Evolutionary conservation across 2,113 vertebrate species (phyloP).

Genomic region (Elachura formosa): DNA sequence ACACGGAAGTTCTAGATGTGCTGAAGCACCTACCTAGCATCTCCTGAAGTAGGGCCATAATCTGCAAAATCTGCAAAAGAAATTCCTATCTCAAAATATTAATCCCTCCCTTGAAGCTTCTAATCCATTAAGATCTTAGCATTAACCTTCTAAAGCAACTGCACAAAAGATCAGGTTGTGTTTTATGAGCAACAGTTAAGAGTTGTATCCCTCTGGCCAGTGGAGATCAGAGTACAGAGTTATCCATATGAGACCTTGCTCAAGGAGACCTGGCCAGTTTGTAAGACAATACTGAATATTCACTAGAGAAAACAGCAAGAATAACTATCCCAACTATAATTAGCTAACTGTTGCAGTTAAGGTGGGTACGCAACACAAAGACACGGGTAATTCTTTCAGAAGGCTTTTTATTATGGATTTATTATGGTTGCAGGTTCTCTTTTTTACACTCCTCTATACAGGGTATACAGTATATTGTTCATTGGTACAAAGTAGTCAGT

Average conservation of each 20-base stretch:
- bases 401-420: no score
- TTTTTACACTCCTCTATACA: no score
- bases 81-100: not conserved
- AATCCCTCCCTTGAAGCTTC: not conserved
- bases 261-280: not conserved
- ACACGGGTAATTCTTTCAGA: no score
- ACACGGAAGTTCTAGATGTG: not conserved
- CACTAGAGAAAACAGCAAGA: not conserved
- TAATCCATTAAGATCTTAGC: constrained; percentile 13
- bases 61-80: not conserved
- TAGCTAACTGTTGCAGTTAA: no score
- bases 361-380: no score
- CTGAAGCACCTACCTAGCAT: not conserved
- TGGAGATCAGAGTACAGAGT: not conserved
- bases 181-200: not conserved
- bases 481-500: no score
- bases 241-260: not conserved
- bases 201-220: not conserved
- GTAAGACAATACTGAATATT: not conserved
- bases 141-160: not conserved
- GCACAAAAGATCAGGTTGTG: not conserved
- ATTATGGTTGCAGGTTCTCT: no score
- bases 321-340: not conserved
- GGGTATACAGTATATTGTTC: no score
- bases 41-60: not conserved